A percentile compares a stretch with the other conserved stretches of the same genome.
These are phyloP conservation scores for Hirtodrosophila histrioides DNA, from an alignment of 2,888 invertebrate species.

Conservation along the genomic window DNA sequence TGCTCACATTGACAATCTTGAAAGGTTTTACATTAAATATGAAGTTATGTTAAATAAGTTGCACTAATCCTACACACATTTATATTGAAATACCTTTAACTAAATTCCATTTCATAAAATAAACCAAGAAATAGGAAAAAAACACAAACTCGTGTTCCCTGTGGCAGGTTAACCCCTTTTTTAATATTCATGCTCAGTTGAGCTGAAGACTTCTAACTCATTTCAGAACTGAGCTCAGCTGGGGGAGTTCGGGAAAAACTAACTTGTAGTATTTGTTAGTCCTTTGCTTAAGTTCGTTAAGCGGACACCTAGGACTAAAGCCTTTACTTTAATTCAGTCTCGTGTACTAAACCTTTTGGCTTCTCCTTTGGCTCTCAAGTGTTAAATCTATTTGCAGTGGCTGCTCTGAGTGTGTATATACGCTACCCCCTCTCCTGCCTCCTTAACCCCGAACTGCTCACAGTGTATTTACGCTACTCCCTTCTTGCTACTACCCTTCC, in stretches of 20 bases:
- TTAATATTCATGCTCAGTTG: slow-evolving; percentile 54
- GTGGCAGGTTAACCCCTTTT: slow-evolving; percentile 13
- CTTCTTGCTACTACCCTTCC: background rate
- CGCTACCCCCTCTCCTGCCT: background rate
- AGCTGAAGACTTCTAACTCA: slow-evolving; percentile 44
- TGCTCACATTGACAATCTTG: no score
- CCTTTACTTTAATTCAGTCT: slow-evolving; percentile 29
- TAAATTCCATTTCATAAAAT: no score
- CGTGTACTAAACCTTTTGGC: slow-evolving; percentile 27
- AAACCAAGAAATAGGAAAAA: no score
- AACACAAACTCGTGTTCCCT: no score
- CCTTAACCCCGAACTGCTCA: no score
- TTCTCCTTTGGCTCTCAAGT: slow-evolving; percentile 46
- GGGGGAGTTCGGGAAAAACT: background rate
- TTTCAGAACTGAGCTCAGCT: slow-evolving; percentile 34
- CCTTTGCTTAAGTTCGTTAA: slow-evolving; percentile 46
- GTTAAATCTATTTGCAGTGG: slow-evolving; percentile 66
- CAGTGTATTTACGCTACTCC: no score
- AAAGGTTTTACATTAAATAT: no score
- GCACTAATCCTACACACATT: no score
- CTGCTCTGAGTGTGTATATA: slow-evolving; percentile 19
- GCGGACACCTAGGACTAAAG: slow-evolving; percentile 35
- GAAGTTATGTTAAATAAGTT: no score
- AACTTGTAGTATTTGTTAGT: slow-evolving; percentile 28
- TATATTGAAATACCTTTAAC: no score